Base-by-base conservation (phyloP, 2,888 invertebrate species). In the Eubasilissa splendida region DNA sequence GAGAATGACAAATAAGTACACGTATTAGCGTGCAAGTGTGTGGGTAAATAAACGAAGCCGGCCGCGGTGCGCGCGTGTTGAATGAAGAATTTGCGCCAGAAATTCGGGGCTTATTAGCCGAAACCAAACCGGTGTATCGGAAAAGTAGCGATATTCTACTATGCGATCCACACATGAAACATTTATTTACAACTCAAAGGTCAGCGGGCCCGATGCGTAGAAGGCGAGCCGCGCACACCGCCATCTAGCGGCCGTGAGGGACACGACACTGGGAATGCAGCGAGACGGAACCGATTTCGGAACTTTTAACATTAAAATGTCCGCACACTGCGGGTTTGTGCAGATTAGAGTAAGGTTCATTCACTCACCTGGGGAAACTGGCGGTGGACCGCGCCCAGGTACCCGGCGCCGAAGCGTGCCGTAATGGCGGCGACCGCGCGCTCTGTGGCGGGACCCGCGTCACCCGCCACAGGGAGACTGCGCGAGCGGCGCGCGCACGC, bases 1-100 rank as follows among this genome's bases (percentile, higher is more conserved):
- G 42, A 42, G 42, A 4, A 7, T 42, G 42, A 42, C 42, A 42
- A 42, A 42, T 7, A 42, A 42, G 42, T 42, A 7, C 7, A 7
- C 42, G 42, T 42, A 7, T 7, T 5, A 1, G 2, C 42, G 42
- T 42, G 7, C 42, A 7, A 1, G 42, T 42, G 42, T 42, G 42
- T 7, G 42, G 42, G 42, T 7, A 7, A 42, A 7, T 42, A 7
- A 22, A 22, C 22, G 22, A 22, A 22, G 42, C 4, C 42, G 42
- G 42, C 42, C 42, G 42, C 42, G 42, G 4, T 7, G 42, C 42
- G 42, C 42, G n/a, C n/a, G 22, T 22, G 1, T 22, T 58, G 58
- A 58, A 58, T 58, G n/a, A n/a, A n/a, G 58, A 58, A 58, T 58
- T 58, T 58, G 58, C 58, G 58, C 58, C 58, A 58, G 58, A 58